phyloP scores from a whole-genome alignment of 2,113 vertebrate species.

The Erpornis zantholeuca region DNA sequence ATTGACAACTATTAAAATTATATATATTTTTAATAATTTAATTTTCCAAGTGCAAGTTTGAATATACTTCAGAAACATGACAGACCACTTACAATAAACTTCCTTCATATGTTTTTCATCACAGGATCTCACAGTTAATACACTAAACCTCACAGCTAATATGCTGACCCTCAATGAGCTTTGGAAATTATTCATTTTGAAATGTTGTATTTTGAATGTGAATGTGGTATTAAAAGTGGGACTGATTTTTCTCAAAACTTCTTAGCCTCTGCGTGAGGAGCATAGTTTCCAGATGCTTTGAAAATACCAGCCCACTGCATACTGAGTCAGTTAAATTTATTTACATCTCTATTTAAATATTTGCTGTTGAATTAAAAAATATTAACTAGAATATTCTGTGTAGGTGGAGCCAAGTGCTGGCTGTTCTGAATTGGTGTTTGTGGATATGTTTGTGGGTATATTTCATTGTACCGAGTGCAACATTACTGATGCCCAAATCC shows the following conservation, averaged over 20 bases:
- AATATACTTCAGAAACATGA: not conserved
- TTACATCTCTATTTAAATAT: not conserved
- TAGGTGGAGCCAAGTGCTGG: not conserved
- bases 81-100: not conserved
- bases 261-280: not conserved
- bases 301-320: not conserved
- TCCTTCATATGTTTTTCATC: not conserved
- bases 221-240: not conserved
- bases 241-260: not conserved
- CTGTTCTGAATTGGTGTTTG: not conserved
- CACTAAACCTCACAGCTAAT: not conserved
- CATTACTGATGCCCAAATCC: not conserved
- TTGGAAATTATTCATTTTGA: not conserved
- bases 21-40: not conserved
- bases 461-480: not conserved
- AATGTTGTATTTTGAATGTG: no score
- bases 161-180: not conserved
- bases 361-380: not conserved
- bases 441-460: not conserved
- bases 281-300: not conserved
- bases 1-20: not conserved
- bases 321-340: not conserved
- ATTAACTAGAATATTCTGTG: not conserved
- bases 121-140: not conserved
- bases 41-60: not conserved